A percentile compares a stretch with the other conserved stretches of the same genome.
These are phyloP conservation scores for Scaptomyza reducta DNA, from an alignment of 2,888 invertebrate genomes.

Conservation along the genomic window DNA sequence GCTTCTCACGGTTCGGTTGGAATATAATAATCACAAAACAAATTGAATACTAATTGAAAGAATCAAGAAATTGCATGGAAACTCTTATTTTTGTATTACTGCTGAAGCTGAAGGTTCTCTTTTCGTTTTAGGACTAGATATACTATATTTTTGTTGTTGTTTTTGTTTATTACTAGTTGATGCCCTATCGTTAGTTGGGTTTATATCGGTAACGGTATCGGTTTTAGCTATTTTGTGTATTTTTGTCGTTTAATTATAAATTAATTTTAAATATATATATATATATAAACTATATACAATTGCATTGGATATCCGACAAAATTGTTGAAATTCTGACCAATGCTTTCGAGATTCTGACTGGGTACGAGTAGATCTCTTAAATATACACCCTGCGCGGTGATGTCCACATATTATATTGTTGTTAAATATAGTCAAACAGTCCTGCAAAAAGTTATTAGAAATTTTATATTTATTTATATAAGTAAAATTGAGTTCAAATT, in stretches of 20 bases:
- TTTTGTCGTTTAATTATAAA: slow-evolving; percentile 30
- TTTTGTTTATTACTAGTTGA: slow-evolving; percentile 19
- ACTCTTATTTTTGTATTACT: neutral
- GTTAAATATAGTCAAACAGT: slow-evolving; percentile 82
- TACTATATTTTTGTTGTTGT: slow-evolving; percentile 29
- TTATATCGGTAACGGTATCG: slow-evolving; percentile 25
- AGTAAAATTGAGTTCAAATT: too few species aligned
- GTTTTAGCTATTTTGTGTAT: slow-evolving; percentile 44
- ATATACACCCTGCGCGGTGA: slow-evolving; percentile 85
- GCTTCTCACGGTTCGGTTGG: slow-evolving; percentile 49
- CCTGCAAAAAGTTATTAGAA: slow-evolving; percentile 58
- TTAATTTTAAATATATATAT: slow-evolving; percentile 45
- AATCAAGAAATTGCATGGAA: slow-evolving; percentile 29
- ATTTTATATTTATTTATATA: too few species aligned
- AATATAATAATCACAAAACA: slow-evolving; percentile 27
- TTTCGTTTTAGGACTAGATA: slow-evolving; percentile 22
- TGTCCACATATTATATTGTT: slow-evolving; percentile 83
- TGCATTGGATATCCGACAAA: slow-evolving; percentile 83
- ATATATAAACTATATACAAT: slow-evolving; percentile 81
- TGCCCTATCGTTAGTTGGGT: slow-evolving; percentile 14
- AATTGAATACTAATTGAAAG: slow-evolving; percentile 25
- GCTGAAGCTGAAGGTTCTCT: slow-evolving; percentile 26
- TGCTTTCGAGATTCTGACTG: slow-evolving; percentile 82
- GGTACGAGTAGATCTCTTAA: slow-evolving; percentile 83
- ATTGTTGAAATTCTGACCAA: slow-evolving; percentile 68